Evolutionary conservation across 2,888 invertebrate genomes (phyloP).

Genomic region (Drosophila gaucha): DNA sequence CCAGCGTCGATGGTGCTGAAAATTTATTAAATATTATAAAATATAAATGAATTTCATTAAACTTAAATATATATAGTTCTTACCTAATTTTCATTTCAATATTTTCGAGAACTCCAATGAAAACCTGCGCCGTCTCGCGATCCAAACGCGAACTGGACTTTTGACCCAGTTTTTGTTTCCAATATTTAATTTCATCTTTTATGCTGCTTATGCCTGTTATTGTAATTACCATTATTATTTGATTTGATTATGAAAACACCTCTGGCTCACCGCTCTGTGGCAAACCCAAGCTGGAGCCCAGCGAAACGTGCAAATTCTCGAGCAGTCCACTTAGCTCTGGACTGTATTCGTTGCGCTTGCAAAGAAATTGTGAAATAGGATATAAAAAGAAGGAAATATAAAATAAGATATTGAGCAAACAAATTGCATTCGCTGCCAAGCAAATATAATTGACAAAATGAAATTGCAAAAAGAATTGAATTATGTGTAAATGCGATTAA

Average conservation of each 20-base stretch:
- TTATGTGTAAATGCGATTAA: conserved; percentile 77
- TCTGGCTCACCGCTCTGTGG: conserved; percentile 82
- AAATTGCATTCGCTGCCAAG: conserved; percentile 46
- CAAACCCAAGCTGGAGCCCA: conserved; percentile 83
- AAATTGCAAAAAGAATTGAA: conserved; percentile 73
- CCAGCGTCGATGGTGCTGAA: conserved; percentile 69
- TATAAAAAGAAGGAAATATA: not conserved
- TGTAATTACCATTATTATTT: not conserved
- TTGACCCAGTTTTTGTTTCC: conserved; percentile 82
- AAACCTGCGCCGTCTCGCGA: conserved; percentile 83
- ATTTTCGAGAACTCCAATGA: conserved; percentile 81
- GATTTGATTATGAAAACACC: not conserved
- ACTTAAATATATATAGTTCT: not conserved
- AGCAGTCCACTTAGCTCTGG: conserved; percentile 83
- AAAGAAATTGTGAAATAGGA: conserved; percentile 1
- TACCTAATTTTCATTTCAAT: conserved; percentile 83
- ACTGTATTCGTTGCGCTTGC: conserved; percentile 83
- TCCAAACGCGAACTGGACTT: conserved; percentile 83
- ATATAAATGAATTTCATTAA: no score
- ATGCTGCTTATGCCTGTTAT: conserved; percentile 81
- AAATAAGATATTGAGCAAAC: conserved; percentile 45
- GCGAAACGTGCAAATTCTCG: conserved; percentile 83
- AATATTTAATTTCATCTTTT: conserved; percentile 84
- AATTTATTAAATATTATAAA: not conserved
- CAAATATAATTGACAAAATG: conserved; percentile 66